Percentiles rank a stretch among this genome's conserved stretches.
Conservation (phyloP, 2,888 invertebrate genomes). For the Drosophila neoperkinsi region DNA sequence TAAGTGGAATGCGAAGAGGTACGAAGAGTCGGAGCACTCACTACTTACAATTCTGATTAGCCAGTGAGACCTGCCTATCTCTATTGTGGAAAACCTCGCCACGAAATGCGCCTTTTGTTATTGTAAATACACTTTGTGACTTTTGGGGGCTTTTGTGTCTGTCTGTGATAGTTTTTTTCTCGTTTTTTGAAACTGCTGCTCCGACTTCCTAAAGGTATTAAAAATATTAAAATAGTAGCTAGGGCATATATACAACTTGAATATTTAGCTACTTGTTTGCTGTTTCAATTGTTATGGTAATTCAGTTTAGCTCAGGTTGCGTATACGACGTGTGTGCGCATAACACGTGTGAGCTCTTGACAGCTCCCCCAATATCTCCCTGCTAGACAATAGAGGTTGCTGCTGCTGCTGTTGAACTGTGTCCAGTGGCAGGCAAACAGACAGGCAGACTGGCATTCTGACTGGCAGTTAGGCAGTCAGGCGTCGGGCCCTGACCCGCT, state of each 20-base stretch:
- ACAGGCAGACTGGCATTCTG: constrained; percentile 5
- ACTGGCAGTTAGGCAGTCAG: constrained; percentile 9
- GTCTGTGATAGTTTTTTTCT: constrained; percentile 30
- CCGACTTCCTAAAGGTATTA: constrained; percentile 83
- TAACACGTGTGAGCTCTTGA: constrained; percentile 53
- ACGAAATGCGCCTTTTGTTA: constrained; percentile 69
- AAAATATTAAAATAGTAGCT: constrained; percentile 45
- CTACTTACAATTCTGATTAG: constrained; percentile 79
- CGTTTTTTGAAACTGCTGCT: constrained; percentile 38
- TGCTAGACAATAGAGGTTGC: constrained; percentile 48
- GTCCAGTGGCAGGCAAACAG: constrained; percentile 16
- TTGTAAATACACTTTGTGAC: constrained; percentile 64
- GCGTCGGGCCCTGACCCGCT: constrained; percentile 73
- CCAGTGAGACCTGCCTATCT: constrained; percentile 66
- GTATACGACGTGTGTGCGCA: constrained; percentile 75
- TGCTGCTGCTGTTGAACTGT: constrained; percentile 19
- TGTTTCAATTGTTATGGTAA: constrained; percentile 70
- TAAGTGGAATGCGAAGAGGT: constrained; percentile 64
- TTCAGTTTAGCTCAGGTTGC: constrained; percentile 73
- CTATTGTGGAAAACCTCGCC: constrained; percentile 69
- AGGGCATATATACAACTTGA: constrained; percentile 21
- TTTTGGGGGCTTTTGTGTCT: constrained; percentile 37
- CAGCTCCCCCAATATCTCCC: constrained; percentile 6
- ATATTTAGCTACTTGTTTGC: constrained; percentile 77
- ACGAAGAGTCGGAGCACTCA: constrained; percentile 50